A percentile compares a stretch with the other conserved stretches of the same genome.
Evolutionary conservation across 2,113 vertebrate species (phyloP).

Genomic region (Eurypyga helias): DNA sequence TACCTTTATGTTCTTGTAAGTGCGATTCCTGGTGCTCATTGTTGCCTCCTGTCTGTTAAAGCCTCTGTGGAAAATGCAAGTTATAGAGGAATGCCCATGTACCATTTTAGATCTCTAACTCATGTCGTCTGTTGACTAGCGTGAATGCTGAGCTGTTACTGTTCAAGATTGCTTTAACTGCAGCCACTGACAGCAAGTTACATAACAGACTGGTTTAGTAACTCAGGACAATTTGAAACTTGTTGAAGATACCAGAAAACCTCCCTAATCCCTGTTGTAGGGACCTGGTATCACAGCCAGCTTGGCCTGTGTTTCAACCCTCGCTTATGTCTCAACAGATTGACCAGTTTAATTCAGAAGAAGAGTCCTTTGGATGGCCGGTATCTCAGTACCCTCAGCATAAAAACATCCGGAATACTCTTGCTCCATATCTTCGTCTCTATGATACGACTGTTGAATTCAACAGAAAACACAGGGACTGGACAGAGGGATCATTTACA

Average conservation of each 20-base stretch:
- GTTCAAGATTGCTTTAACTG: not conserved
- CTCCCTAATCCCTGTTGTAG: not conserved
- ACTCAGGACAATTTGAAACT: not conserved
- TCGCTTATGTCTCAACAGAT: constrained; percentile 73
- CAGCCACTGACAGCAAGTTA: not conserved
- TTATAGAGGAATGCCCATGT: not conserved
- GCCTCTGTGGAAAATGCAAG: not conserved
- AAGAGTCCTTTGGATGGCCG: constrained; percentile 86
- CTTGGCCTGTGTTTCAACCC: not conserved
- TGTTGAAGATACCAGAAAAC: not conserved
- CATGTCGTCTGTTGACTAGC: not conserved
- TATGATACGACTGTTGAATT: constrained; percentile 83
- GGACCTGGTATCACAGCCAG: not conserved
- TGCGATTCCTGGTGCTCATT: not conserved
- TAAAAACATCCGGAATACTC: constrained; percentile 81
- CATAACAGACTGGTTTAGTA: not conserved
- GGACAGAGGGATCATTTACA: constrained; percentile 82
- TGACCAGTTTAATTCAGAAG: constrained; percentile 86
- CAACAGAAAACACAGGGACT: constrained; percentile 73
- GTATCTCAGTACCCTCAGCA: constrained; percentile 83
- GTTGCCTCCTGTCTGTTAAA: not conserved
- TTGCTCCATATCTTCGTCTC: constrained; percentile 84
- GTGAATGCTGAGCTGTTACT: not conserved
- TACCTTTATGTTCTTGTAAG: not conserved
- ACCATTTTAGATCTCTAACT: not conserved